Conservation (phyloP, 2,888 invertebrate genomes). For the Ferdinandea cuprea region DNA sequence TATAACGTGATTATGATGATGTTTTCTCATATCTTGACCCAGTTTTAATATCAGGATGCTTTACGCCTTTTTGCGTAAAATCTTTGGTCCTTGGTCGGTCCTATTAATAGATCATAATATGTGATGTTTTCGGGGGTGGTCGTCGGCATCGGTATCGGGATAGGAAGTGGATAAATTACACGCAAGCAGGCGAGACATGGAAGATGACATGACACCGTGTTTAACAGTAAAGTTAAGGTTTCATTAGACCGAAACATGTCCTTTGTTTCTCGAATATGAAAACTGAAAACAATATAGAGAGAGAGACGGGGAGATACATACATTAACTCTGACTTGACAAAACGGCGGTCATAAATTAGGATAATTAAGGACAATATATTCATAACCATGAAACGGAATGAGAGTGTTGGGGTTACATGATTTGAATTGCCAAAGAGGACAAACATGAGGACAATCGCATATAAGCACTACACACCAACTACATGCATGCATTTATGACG, state of each 20-base stretch:
- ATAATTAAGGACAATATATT: conserved; percentile 73
- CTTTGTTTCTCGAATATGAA: conserved; percentile 21
- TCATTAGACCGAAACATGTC: conserved; percentile 57
- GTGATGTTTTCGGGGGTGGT: no score
- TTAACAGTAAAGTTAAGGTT: conserved; percentile 40
- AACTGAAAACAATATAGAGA: conserved; percentile 48
- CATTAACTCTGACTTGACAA: conserved; percentile 62
- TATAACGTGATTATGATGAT: no score
- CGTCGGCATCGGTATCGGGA: no score
- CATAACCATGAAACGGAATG: conserved; percentile 70
- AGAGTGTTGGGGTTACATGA: conserved; percentile 55
- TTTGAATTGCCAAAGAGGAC: conserved; percentile 56
- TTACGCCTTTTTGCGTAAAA: conserved; percentile 6
- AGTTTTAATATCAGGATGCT: conserved; percentile 24
- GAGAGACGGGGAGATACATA: conserved; percentile 12
- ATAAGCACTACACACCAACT: no score
- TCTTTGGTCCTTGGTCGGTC: not conserved
- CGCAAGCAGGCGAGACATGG: conserved; percentile 20
- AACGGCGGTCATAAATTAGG: conserved; percentile 70
- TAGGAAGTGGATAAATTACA: conserved; percentile 41
- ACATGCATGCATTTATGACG: no score
- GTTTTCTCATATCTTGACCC: conserved; percentile 40
- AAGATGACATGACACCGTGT: conserved; percentile 3
- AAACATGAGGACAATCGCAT: conserved; percentile 25
- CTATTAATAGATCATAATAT: conserved; percentile 4